Conservation (phyloP, 2,113 vertebrate species). For the Pseudonaja textilis region DNA sequence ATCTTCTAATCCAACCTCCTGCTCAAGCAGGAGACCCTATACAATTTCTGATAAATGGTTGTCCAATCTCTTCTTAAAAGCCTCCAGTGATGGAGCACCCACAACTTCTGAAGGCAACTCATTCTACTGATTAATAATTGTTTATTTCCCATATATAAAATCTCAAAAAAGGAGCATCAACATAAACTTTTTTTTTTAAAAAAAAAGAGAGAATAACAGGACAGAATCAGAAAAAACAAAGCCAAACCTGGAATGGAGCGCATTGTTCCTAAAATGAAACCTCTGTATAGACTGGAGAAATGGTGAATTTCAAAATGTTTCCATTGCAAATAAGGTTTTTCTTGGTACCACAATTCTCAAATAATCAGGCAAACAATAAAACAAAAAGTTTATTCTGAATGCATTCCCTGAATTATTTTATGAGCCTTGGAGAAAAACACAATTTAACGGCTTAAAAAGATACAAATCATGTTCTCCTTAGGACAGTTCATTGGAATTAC, state of each 20-base stretch:
- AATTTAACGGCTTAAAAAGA: constrained; percentile 25
- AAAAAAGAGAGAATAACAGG: neutral
- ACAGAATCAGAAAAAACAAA: neutral
- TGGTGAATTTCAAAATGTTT: constrained; percentile 3
- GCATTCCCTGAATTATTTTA: constrained; percentile 13
- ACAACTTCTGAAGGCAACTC: neutral
- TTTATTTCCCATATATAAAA: neutral
- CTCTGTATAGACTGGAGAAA: neutral
- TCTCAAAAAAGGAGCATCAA: neutral
- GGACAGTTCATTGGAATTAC: constrained; percentile 15
- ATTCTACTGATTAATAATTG: neutral
- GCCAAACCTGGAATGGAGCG: neutral
- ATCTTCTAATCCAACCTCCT: neutral
- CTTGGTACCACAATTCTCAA: neutral
- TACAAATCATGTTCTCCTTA: constrained; percentile 16
- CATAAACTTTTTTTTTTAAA: neutral
- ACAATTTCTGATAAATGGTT: too few relatives aligned
- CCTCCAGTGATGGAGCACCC: neutral
- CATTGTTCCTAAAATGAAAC: neutral
- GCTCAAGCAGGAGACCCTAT: neutral
- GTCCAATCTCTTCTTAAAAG: neutral
- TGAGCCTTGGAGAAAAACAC: neutral
- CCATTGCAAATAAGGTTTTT: neutral
- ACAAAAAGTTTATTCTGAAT: constrained; percentile 16
- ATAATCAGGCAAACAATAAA: constrained; percentile 20